A percentile compares a stretch with the other conserved stretches of the same genome.
Conservation (phyloP, 1,140 invertebrate species). For the Macrosteles quadrilineatus region DNA sequence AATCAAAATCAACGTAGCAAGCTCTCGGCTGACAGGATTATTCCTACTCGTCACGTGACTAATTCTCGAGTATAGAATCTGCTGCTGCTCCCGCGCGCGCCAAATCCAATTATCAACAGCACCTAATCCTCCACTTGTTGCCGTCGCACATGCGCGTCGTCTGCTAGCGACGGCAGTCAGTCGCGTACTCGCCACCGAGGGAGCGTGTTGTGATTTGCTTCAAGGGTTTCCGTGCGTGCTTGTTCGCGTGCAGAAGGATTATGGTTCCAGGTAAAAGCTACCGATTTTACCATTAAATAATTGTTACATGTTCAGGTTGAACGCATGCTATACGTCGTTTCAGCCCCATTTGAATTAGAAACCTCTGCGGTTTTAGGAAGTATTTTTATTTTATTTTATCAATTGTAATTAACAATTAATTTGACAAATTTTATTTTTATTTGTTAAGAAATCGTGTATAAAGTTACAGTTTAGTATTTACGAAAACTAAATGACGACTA, state of each 20-base stretch:
- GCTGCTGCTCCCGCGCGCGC: background rate
- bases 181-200: background rate
- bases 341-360: background rate
- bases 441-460: no score
- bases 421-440: no score
- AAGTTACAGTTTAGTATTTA: no score
- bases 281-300: background rate
- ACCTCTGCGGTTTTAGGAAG: background rate
- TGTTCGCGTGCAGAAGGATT: background rate
- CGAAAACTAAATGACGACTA: no score
- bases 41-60: background rate
- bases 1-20: no score
- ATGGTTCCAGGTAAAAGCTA: background rate
- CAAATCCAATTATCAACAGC: background rate
- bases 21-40: no score
- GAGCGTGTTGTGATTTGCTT: background rate
- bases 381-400: background rate
- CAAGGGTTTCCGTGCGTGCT: background rate
- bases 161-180: background rate
- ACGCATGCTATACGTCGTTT: background rate
- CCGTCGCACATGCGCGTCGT: background rate
- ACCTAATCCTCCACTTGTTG: background rate
- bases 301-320: background rate
- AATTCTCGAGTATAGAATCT: constrained; percentile 9
- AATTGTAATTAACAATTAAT: background rate